Conservation (phyloP, 2,888 invertebrate species). For the Eupithecia inturbata region DNA sequence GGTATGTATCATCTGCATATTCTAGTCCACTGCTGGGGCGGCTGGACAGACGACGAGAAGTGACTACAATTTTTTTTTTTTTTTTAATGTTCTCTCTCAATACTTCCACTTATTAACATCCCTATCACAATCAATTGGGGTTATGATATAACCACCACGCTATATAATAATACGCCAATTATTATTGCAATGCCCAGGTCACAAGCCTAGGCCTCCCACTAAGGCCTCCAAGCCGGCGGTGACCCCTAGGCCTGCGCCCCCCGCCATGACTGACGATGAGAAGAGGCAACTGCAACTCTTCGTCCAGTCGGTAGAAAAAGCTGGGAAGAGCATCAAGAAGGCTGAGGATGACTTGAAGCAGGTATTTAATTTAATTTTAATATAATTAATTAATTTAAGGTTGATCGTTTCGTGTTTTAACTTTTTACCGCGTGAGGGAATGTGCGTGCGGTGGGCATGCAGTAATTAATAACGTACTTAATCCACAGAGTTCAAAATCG, state of each 20-base stretch:
- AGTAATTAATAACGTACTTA: background rate
- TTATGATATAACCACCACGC: too few species aligned
- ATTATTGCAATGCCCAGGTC: background rate
- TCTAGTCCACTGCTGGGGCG: background rate
- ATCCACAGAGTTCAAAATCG: conserved; percentile 38
- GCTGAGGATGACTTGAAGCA: conserved; percentile 47
- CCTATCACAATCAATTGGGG: too few species aligned
- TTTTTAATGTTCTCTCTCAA: too few species aligned
- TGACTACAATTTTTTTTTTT: too few species aligned
- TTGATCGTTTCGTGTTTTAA: too few species aligned
- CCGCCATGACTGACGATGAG: conserved; percentile 43
- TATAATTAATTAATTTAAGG: too few species aligned
- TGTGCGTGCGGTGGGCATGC: background rate
- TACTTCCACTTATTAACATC: too few species aligned
- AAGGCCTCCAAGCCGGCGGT: background rate
- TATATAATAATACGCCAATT: background rate
- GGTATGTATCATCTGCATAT: conserved; percentile 18
- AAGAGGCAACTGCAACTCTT: conserved; percentile 43
- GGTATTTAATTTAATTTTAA: conserved; percentile 34
- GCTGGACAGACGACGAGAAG: too few species aligned
- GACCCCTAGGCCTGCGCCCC: conserved; percentile 25
- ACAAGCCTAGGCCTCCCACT: background rate
- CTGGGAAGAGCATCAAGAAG: conserved; percentile 37
- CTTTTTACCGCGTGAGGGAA: background rate
- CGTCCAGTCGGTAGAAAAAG: conserved; percentile 41